Evolutionary conservation across 2,797 vertebrate genomes (phyloP), one percentile per base, ranked within the genome.

Genomic region (Melanotaenia maccullochi): DNA sequence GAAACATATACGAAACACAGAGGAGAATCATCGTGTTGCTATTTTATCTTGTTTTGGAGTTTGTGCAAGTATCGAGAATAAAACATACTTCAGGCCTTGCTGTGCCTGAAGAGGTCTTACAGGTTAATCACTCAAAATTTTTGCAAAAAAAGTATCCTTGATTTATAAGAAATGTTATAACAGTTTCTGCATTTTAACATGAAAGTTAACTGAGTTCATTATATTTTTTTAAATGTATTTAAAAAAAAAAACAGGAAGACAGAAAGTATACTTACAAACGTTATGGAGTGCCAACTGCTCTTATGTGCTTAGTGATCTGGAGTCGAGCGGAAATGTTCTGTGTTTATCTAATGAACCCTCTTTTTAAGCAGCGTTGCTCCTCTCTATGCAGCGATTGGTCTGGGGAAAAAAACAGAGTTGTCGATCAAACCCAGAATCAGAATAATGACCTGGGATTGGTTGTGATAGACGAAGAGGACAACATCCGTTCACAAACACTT

Each of bases 331-430:
- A 89, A 88, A 83, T 90, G 87, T 32, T 70, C 72, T 87, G 74
- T 73, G 82, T 85, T 83, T 86, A 85, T 85, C 82, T 73, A 72
- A 83, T 71, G 60, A 78, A 63, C 38, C 42, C 44, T 76, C 74
- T 66, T 92, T 87, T 92, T 79, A 83, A 81, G 63, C 24, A 60
- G 4, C 9, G 76, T 81, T 71, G 91, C 91, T 80, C 93, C 93
- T 90, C 94, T 93, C 92, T 89, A 86, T 2, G 65, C 72, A 75
- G 55, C 66, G 90, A 94, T 94, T 93, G 92, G 93, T 80, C 93
- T 92, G 86, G 58, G 87, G 77, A 73, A 52, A 78, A 75, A 83
- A 49, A 82, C 70, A 88, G n/a, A 78, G 64, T 68, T 57, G 71
- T 56, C 65, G 42, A 85, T 85, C 70, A 79, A 76, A 66, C 55